Conservation (phyloP, 2,113 vertebrate genomes). For the Bos taurus region DNA sequence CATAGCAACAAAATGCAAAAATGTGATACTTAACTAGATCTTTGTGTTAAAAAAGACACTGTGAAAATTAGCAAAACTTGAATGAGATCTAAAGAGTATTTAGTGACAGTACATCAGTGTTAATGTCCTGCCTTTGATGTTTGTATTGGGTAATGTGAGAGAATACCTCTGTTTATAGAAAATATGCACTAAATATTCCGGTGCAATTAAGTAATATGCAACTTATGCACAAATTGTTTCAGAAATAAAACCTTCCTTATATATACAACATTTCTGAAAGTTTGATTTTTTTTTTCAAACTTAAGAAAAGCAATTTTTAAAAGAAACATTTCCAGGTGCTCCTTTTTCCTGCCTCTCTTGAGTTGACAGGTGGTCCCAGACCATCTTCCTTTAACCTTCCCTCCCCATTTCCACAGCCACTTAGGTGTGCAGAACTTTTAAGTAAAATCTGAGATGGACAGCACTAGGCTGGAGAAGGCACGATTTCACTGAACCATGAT, state of each 20-base stretch:
- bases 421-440: background rate
- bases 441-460: background rate
- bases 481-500: background rate
- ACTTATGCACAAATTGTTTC: background rate
- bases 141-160: background rate
- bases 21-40: background rate
- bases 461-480: background rate
- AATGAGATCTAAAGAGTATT: background rate
- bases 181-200: background rate
- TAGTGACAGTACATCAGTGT: background rate
- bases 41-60: background rate
- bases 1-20: background rate
- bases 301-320: background rate
- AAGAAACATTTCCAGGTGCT: background rate
- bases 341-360: background rate
- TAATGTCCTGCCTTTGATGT: background rate
- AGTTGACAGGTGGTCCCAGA: background rate
- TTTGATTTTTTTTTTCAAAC: background rate
- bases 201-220: background rate
- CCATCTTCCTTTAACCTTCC: background rate
- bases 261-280: background rate
- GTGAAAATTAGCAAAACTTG: background rate
- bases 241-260: background rate
- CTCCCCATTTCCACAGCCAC: background rate
- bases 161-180: background rate